Base-by-base conservation (phyloP, 2,797 vertebrate species). In the Melopsittacus undulatus region DNA sequence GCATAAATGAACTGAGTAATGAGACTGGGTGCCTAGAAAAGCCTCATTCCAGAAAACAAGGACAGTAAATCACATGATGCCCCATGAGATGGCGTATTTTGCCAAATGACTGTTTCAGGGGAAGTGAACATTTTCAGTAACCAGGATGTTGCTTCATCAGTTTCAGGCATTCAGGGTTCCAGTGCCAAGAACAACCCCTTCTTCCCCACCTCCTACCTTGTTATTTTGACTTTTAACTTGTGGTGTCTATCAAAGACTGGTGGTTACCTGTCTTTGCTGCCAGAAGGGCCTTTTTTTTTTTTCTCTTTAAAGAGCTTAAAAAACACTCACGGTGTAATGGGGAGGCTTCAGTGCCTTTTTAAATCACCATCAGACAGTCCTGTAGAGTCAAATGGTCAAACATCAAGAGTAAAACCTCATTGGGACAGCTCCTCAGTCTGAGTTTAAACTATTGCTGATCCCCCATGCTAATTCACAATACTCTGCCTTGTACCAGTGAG, bases 111-210 rank as follows among this genome's bases (percentile, higher is more conserved):
- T 73, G 80, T 69, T 84, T 59, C 42, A 42, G 67, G 61, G 90
- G 90, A 95, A 93, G 81, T 79, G 75, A 91, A 32, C 11, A 16
- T 30, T 90, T 70, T 74, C 61, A 61, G 85, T 42, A 61, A 91
- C 38, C 1, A 26, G 61, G 36, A 92, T 52, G 61, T 91, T 89
- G 29, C 45, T 92, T 90, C 82, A 67, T 66, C 68, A 30, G 22
- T 45, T 74, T 87, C 75, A 59, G 67, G 48, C 43, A 51, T 40
- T 78, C 27, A 40, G 70, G n/a, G 56, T 36, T 68, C 42, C 14
- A 5, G 26, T 1, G 15, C 32, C 51, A 59, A 22, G 36, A 69
- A 57, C 8, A 45, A 69, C 10, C 32, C 18, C 43, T 85, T 46
- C 56, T 61, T 91, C 66, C 57, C 5, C n/a, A 38, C 40, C 32